Percentiles rank a stretch among this genome's conserved stretches.
phyloP scores from a whole-genome alignment of 2,797 vertebrate genomes.

The Pagetopsis macropterus region DNA sequence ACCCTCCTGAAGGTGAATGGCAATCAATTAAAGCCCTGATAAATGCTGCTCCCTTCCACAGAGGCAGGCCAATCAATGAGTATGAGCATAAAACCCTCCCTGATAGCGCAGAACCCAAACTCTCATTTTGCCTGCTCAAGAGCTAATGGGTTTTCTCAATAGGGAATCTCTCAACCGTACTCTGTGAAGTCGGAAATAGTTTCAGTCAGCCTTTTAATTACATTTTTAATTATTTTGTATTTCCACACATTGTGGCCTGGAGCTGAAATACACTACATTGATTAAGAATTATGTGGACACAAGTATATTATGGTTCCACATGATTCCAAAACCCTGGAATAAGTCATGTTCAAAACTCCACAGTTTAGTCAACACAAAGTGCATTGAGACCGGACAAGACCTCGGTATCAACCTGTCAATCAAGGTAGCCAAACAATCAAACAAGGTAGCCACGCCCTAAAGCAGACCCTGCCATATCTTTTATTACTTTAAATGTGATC shows the following conservation, averaged over 20 bases:
- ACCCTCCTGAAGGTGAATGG: slow-evolving; percentile 18
- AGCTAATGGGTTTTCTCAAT: background rate
- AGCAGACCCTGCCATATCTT: too few relatives aligned
- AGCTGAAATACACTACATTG: background rate
- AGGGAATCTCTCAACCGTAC: background rate
- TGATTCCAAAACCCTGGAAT: too few relatives aligned
- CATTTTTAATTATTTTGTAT: background rate
- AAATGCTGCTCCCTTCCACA: background rate
- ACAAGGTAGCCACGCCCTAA: too few relatives aligned
- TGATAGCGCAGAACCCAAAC: slow-evolving; percentile 4
- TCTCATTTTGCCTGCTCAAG: slow-evolving; percentile 11
- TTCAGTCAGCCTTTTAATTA: background rate
- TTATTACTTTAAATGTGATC: too few relatives aligned
- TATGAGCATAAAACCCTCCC: slow-evolving; percentile 8
- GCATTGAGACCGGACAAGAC: too few relatives aligned
- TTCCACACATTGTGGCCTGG: background rate
- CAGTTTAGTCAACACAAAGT: too few relatives aligned
- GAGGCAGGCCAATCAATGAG: slow-evolving; percentile 18
- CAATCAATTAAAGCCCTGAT: slow-evolving; percentile 24
- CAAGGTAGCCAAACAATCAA: too few relatives aligned
- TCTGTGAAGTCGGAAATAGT: background rate
- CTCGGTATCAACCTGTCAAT: too few relatives aligned
- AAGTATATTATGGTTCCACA: background rate
- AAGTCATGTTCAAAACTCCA: too few relatives aligned
- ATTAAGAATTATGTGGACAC: background rate